Evolutionary conservation across 1,140 invertebrate genomes (phyloP), one percentile per base, ranked within the genome.

Genomic region (Lucilia sericata): DNA sequence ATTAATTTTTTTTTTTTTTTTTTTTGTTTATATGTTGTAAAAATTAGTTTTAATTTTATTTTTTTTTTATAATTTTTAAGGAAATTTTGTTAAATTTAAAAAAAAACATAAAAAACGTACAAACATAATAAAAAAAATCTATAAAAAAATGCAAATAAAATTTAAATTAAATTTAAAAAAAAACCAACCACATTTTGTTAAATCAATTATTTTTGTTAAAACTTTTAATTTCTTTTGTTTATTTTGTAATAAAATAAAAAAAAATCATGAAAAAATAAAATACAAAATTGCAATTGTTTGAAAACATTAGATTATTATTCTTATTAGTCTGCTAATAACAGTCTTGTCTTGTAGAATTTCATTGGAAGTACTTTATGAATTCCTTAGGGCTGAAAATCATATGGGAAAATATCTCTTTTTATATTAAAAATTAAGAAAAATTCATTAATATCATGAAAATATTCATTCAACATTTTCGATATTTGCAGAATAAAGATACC

Each of bases 51-150:
- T 80, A 80, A 80, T 80, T 51, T 80, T 47, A 78, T 78, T 78
- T 51, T 30, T 30, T 80, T 78, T 80, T 80, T 75, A 75, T 78
- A 21, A 80, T 21, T 80, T 80, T 21, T 80, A 80, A 80, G 76
- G n/a, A 49, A 80, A 49, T 80, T 80, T 80, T 80, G 76, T 80
- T 80, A 80, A 80, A 76, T 34, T 78, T 47, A 78, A 70, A 70
- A 25, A 21, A 21, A 70, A 60, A 17, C 51, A 60, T 17, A 75
- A 34, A 78, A 76, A n/a, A 76, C 74, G 74, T 76, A 76, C 74
- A 76, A 76, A 76, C 47, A 42, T 42, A 42, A 30, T 30, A 30
- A 30, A 30, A 30, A 30, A 42, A 3, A 2, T 42, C 2, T 42
- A 42, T 3, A 42, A 76, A 42, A 42, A 75, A 47, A 1, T 30